Conservation (phyloP, 2,797 vertebrate genomes). For the Pseudochirops corinnae region DNA sequence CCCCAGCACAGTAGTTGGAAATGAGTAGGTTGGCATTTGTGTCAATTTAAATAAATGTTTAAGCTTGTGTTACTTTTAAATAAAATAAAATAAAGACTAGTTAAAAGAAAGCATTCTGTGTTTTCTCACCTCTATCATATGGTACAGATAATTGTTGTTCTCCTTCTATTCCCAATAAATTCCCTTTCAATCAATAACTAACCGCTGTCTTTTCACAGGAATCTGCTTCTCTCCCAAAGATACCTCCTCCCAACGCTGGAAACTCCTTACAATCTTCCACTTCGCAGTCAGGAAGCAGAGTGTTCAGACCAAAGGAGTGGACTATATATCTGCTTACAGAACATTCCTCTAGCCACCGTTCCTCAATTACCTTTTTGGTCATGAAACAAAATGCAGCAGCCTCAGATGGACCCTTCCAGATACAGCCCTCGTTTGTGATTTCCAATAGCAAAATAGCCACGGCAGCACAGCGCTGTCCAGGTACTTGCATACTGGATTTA, state of each 20-base stretch:
- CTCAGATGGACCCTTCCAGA: background rate
- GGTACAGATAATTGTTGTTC: slow-evolving; percentile 62
- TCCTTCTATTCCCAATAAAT: background rate
- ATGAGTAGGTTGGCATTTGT: slow-evolving; percentile 36
- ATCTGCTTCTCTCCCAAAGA: background rate
- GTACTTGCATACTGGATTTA: background rate
- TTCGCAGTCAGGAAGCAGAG: background rate
- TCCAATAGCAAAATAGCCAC: background rate
- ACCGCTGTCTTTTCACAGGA: background rate
- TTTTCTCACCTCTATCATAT: slow-evolving; percentile 62
- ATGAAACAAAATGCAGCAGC: background rate
- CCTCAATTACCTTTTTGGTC: background rate
- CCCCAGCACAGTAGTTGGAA: background rate
- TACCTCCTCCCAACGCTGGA: background rate
- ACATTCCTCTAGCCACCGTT: background rate
- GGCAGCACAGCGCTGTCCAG: background rate
- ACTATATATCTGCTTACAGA: background rate
- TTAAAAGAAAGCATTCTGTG: slow-evolving; percentile 65
- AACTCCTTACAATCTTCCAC: background rate
- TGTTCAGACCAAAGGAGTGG: background rate
- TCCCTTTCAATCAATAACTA: background rate
- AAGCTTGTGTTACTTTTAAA: slow-evolving; percentile 4
- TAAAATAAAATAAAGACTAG: slow-evolving; percentile 36
- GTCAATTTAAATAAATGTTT: slow-evolving; percentile 36
- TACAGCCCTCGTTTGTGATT: background rate